Base-by-base conservation (phyloP, 2,888 invertebrate species). In the Fissipunctia ypsillon region DNA sequence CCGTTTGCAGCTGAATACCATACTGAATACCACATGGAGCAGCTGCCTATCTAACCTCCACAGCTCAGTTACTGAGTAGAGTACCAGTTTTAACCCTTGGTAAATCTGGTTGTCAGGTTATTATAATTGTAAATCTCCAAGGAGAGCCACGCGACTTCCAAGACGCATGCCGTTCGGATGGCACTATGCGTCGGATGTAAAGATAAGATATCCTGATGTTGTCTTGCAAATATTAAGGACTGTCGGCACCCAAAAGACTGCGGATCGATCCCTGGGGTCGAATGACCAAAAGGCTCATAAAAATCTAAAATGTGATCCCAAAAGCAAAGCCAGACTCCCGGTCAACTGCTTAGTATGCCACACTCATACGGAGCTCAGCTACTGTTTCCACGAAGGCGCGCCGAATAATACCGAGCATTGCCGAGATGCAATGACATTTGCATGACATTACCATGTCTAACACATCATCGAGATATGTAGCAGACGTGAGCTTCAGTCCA, bases 341-440 rank as follows among this genome's bases (percentile, higher is more conserved):
- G 59, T 59, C 38, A 1, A 28, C 59, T 48, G 35, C 31, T 85
- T 80, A 79, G 52, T 85, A 88, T 88, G 77, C 88, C 10, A 3
- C 7, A 6, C 54, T 38, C 76, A 75, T 78, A 28, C 60, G 10
- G 28, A 43, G 31, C 76, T 83, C 89, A 88, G 90, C 90, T 87
- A 87, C 86, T 87, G 89, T 87, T 91, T 92, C 93, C 88, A 86
- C 88, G 90, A 92, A 91, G 86, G 84, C 81, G 89, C 89, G 81
- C 84, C 90, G 89, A 91, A 91, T 91, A 91, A 90, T 41, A 31
- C 77, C 77, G 77, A 77, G 38, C 52, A 22, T 41, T 89, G 87
- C 86, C 87, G 81, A 89, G 91, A 92, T 92, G 90, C 88, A 78
- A 87, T 86, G 88, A 88, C 73, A 87, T 87, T 85, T 81, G 76